Evolutionary conservation across 2,113 vertebrate genomes (phyloP).

Genomic region (Aegotheles bennettii): DNA sequence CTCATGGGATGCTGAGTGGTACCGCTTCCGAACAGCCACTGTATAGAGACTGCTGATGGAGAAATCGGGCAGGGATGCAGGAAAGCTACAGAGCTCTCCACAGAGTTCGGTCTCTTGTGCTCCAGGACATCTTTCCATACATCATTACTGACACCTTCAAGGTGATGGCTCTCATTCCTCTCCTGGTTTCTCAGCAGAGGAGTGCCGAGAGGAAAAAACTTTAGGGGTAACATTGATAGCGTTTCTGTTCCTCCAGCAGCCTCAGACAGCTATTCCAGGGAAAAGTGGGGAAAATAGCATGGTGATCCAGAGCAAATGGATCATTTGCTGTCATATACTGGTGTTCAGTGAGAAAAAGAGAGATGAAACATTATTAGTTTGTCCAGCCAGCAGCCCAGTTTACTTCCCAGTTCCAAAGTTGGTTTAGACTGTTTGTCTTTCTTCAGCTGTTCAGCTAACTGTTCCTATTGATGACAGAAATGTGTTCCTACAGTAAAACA

Average conservation of each 20-base stretch:
- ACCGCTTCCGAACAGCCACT: background rate
- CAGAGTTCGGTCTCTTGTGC: background rate
- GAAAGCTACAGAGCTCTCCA: background rate
- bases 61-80: background rate
- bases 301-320: background rate
- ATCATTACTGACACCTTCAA: constrained; percentile 7
- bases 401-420: constrained; percentile 3
- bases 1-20: background rate
- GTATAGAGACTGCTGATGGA: background rate
- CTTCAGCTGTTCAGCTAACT: background rate
- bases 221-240: background rate
- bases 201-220: constrained; percentile 7
- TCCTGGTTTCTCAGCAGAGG: background rate
- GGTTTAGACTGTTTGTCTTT: background rate
- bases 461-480: background rate
- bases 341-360: background rate
- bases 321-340: background rate
- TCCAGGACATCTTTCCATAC: background rate
- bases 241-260: background rate
- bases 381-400: background rate
- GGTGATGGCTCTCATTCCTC: background rate
- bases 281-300: background rate
- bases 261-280: background rate
- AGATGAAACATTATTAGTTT: background rate
- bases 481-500: background rate